Evolutionary conservation across 2,113 vertebrate genomes (phyloP).

Genomic region (Thermophis baileyi): DNA sequence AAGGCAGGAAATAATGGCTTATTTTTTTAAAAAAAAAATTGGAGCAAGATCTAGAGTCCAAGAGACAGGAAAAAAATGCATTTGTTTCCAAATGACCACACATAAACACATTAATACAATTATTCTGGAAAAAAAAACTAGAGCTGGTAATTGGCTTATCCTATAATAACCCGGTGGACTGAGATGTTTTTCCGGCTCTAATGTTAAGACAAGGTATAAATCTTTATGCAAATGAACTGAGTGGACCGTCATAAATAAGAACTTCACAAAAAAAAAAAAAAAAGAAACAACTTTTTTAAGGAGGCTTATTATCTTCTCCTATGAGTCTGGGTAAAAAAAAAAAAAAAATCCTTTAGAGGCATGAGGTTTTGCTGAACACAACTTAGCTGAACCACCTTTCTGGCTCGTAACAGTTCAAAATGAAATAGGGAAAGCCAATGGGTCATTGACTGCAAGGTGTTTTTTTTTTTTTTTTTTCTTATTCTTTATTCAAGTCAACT

Average conservation of each 20-base stretch:
- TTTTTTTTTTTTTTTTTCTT: accelerated
- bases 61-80: background rate
- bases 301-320: background rate
- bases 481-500: background rate
- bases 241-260: conserved; percentile 10
- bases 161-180: conserved; percentile 38
- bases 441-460: background rate
- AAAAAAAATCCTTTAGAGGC: background rate
- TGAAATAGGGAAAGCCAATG: background rate
- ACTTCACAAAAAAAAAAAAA: background rate
- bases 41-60: background rate
- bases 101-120: conserved; percentile 36
- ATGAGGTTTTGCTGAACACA: background rate
- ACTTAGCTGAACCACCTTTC: background rate
- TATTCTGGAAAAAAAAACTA: conserved; percentile 51
- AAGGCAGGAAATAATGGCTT: background rate
- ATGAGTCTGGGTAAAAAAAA: background rate
- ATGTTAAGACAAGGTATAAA: background rate
- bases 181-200: conserved; percentile 10
- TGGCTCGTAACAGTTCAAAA: background rate
- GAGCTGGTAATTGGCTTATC: conserved; percentile 39
- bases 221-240: conserved; percentile 21
- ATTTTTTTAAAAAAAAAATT: background rate
- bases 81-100: conserved; percentile 12
- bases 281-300: background rate